A percentile compares a stretch with the other conserved stretches of the same genome.
These are phyloP conservation scores for Axinella damicornis DNA, from an alignment of 37 sponge, comb jelly and placozoan genomes.

Conservation along the genomic window DNA sequence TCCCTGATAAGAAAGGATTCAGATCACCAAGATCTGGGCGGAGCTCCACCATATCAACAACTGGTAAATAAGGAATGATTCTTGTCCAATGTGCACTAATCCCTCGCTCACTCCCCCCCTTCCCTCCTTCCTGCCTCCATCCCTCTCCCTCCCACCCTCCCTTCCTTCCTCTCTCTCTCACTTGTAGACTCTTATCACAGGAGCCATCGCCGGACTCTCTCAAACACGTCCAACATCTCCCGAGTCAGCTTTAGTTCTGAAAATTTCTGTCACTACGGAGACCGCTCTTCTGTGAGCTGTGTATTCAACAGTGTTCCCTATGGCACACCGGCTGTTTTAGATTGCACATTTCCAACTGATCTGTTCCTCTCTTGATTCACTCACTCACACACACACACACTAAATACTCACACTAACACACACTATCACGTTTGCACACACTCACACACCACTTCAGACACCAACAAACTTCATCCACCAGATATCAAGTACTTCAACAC, in stretches of 20 bases:
- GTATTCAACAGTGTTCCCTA: neutral
- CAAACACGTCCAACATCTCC: constrained; percentile 64
- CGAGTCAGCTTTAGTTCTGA: constrained; percentile 66
- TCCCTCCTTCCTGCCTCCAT: neutral
- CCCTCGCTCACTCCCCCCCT: neutral
- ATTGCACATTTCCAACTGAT: neutral
- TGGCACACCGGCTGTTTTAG: neutral
- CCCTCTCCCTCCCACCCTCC: neutral
- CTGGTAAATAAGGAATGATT: constrained; percentile 14
- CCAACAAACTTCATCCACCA: constrained; percentile 50
- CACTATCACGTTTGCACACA: too few relatives aligned
- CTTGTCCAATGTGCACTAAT: too few relatives aligned
- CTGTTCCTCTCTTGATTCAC: neutral
- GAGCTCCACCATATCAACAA: constrained; percentile 18
- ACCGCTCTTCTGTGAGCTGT: constrained; percentile 17
- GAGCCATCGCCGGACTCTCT: constrained; percentile 62
- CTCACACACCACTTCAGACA: too few relatives aligned
- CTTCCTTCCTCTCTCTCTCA: neutral
- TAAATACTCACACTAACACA: constrained; percentile 8
- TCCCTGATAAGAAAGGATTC: constrained; percentile 49
- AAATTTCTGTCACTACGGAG: constrained; percentile 14
- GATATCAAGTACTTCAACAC: constrained; percentile 24
- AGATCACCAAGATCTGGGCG: constrained; percentile 37
- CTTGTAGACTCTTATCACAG: constrained; percentile 42
- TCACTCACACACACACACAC: constrained; percentile 1